Evolutionary conservation across 2,888 invertebrate species (phyloP).

Genomic region (Coronaproctus castanopsis): DNA sequence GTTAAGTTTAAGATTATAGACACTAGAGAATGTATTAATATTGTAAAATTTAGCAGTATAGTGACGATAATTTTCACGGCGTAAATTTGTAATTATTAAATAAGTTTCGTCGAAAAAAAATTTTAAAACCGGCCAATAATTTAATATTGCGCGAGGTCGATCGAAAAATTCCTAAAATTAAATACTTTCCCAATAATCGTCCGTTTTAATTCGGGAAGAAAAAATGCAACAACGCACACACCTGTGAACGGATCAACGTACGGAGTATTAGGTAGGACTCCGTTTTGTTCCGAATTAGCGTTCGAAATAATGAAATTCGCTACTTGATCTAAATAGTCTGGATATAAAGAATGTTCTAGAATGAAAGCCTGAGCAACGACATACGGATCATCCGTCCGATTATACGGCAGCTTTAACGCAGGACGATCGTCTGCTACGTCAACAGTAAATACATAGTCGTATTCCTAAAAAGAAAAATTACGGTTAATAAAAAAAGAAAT

Average conservation of each 20-base stretch:
- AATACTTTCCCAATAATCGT: too few species aligned
- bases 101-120: too few species aligned
- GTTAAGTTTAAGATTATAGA: too few species aligned
- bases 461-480: slow-evolving; percentile 40
- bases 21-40: too few species aligned
- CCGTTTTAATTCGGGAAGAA: background rate
- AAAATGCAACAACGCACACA: slow-evolving; percentile 18
- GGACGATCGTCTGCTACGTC: slow-evolving; percentile 80
- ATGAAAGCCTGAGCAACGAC: slow-evolving; percentile 76
- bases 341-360: slow-evolving; percentile 59
- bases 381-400: slow-evolving; percentile 80
- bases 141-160: too few species aligned
- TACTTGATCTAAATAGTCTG: slow-evolving; percentile 67
- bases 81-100: too few species aligned
- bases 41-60: too few species aligned
- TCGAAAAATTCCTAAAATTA: too few species aligned
- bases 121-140: too few species aligned
- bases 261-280: slow-evolving; percentile 12
- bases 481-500: slow-evolving; percentile 4
- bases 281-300: slow-evolving; percentile 16
- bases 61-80: too few species aligned
- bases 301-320: slow-evolving; percentile 82
- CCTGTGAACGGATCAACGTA: slow-evolving; percentile 40
- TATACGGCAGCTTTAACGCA: slow-evolving; percentile 75
- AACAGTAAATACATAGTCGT: slow-evolving; percentile 90